phyloP scores from a whole-genome alignment of 2,888 invertebrate species.

The Cantharis rufa region DNA sequence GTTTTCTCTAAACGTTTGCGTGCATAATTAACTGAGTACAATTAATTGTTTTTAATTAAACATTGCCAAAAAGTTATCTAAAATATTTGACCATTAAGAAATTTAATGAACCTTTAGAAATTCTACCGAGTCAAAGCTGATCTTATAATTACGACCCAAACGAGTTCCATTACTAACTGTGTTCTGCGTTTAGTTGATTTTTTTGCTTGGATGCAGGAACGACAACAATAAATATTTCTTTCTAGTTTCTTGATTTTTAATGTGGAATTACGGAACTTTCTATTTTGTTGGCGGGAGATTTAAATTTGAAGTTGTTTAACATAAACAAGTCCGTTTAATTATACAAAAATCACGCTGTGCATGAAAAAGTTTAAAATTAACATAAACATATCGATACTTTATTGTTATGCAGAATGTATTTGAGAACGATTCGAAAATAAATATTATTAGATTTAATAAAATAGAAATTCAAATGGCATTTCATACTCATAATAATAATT shows the following conservation, averaged over 20 bases:
- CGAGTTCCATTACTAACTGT: slow-evolving; percentile 4
- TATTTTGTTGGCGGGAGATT: slow-evolving; percentile 28
- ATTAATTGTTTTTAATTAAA: no score
- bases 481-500: slow-evolving; percentile 18
- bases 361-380: slow-evolving; percentile 1
- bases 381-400: neutral
- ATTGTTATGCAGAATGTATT: slow-evolving; percentile 3
- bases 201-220: neutral
- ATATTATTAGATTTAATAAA: neutral
- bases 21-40: no score
- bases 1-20: no score
- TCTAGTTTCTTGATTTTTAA: neutral
- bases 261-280: slow-evolving; percentile 43
- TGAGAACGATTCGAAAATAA: neutral
- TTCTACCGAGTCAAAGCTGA: neutral
- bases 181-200: neutral
- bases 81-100: neutral
- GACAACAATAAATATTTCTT: neutral
- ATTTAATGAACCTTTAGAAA: slow-evolving; percentile 3
- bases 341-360: neutral
- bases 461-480: neutral
- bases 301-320: slow-evolving; percentile 9
- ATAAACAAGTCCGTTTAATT: slow-evolving; percentile 7
- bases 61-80: neutral
- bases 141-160: slow-evolving; percentile 3